Base-by-base conservation (phyloP, 2,113 vertebrate genomes). In the Morone chrysops region DNA sequence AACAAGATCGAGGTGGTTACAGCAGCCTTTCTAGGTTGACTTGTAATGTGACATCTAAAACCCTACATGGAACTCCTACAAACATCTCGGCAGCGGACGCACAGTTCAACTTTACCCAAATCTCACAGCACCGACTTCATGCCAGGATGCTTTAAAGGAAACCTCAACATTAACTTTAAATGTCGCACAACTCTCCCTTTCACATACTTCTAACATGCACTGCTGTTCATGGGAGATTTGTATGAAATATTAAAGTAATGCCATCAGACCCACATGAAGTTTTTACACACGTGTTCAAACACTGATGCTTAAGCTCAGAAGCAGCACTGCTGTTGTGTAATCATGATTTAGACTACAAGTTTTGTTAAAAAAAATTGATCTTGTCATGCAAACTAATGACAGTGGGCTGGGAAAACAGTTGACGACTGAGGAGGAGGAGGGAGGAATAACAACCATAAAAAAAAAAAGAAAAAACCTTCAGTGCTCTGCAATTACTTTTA, bases 301-400 rank as follows among this genome's bases (percentile, higher is more conserved):
- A 75, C 53, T 59, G 56, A 48, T 40, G 70, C 56, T 61, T 0
- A 59, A 5, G 41, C 25, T 78, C 68, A 53, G 38, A 73, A 22
- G 54, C 56, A 43, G 56, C 63, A 51, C 18, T 6, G 16, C 74
- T 68, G 61, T 45, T 40, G n/a, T 1, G 7, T 45, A 36, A 83
- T 88, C 81, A 41, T 72, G 73, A 75, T 80, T 43, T 18, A 25
- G 48, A 75, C 54, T 6, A 59, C 12, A 2, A 43, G 36, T 48
- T 69, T 56, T 59, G 31, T 65, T 63, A 4, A 25, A 59, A 45
- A 45, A 4, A 57, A 62, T 2, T 31, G 3, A 62, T 70, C 3
- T 65, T 14, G 20, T 74, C 83, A 81, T 88, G 74, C 76, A 81
- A 81, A 38, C 59, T 66, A 43, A 63, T 45, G 60, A 68, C 22